Conservation (phyloP, 2,888 invertebrate species). For the Drepanosiphum platanoidis region DNA sequence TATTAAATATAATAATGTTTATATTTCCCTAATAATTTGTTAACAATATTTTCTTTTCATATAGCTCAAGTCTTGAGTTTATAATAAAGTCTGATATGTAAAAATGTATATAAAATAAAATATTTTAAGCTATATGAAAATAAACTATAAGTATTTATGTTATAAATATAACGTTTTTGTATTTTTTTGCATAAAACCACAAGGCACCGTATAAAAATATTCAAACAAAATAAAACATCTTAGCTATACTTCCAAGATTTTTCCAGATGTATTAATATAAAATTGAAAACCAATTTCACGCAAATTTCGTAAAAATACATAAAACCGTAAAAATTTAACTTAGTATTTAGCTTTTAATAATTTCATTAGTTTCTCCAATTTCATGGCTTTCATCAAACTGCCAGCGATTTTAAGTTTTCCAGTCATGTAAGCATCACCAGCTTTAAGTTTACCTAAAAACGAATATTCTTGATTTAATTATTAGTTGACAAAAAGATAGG, state of each 20-base stretch:
- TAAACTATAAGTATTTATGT: not conserved
- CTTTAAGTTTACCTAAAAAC: constrained; percentile 85
- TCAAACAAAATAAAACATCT: not conserved
- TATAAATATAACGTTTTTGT: not conserved
- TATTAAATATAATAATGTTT: constrained; percentile 12
- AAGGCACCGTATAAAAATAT: not conserved
- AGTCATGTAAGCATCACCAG: constrained; percentile 93
- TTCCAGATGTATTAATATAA: not conserved
- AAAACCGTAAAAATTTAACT: constrained; percentile 63
- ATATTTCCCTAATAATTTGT: not conserved
- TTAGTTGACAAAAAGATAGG: no score
- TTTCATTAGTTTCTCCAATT: constrained; percentile 89
- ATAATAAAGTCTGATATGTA: not conserved
- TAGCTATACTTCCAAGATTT: not conserved
- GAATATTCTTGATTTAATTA: no score
- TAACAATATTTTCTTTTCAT: constrained; percentile 3
- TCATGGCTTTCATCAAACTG: constrained; percentile 93
- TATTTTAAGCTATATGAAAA: constrained; percentile 30
- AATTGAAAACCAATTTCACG: not conserved
- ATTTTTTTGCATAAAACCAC: not conserved
- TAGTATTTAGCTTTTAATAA: constrained; percentile 78
- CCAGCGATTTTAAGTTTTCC: constrained; percentile 94
- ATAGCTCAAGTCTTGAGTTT: constrained; percentile 28
- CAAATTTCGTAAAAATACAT: not conserved
- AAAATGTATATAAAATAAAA: constrained; percentile 1